These are phyloP conservation scores for Tenualosa ilisha DNA, from an alignment of 2,797 vertebrate genomes.

Conservation along the genomic window DNA sequence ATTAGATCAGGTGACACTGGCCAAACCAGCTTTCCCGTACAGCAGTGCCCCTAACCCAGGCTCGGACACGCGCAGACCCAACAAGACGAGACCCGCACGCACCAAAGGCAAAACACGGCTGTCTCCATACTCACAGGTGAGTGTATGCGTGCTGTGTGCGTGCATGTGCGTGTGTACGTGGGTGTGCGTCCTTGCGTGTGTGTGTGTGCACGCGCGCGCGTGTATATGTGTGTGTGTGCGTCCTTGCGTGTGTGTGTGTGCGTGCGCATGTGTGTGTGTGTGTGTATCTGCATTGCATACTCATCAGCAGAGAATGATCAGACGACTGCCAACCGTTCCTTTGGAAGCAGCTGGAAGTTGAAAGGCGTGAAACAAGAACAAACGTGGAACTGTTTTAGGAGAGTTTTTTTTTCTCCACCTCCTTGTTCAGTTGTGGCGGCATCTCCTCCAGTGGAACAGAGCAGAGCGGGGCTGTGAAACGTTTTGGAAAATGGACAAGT, in stretches of 20 bases:
- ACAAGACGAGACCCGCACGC: conserved; percentile 80
- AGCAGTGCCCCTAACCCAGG: conserved; percentile 76
- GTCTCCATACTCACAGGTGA: conserved; percentile 94
- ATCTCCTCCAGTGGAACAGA: not conserved
- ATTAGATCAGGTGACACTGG: conserved; percentile 89
- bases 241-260: conserved; percentile 9
- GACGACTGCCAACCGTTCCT: not conserved
- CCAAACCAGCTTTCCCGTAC: conserved; percentile 84
- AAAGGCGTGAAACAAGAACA: conserved; percentile 22
- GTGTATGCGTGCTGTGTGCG: conserved; percentile 33
- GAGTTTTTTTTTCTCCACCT: not conserved
- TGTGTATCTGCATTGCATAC: not conserved
- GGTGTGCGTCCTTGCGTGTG: not conserved
- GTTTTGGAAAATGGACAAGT: not conserved
- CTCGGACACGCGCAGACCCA: conserved; percentile 80
- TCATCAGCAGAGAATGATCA: conserved; percentile 5
- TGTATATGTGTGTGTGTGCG: not conserved
- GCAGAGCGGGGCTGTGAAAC: not conserved
- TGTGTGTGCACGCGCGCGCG: not conserved
- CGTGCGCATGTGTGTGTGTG: not conserved
- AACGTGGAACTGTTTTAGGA: not conserved
- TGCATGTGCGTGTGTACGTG: not conserved
- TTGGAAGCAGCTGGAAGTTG: conserved; percentile 2
- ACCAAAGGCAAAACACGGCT: conserved; percentile 89
- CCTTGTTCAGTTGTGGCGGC: too few species aligned